Conservation (phyloP, 2,113 vertebrate species). For the Albula glossodonta region DNA sequence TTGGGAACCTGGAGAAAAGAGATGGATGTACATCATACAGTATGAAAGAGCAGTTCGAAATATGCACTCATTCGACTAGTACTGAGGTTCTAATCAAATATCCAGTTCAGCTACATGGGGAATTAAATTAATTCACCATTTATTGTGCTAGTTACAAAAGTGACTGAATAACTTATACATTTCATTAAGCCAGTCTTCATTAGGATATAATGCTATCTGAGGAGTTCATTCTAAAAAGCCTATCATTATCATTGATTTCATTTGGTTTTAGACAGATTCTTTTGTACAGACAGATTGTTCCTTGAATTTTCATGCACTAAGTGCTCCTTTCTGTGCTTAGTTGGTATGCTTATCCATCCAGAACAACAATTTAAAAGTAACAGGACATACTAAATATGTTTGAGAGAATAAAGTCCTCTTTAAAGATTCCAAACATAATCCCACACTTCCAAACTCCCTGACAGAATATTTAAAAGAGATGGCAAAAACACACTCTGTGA, state of each 20-base stretch:
- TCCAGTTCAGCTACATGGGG: background rate
- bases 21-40: background rate
- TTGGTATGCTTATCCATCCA: background rate
- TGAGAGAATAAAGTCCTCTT: conserved; percentile 1
- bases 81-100: background rate
- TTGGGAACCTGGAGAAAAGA: no score
- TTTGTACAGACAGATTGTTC: background rate
- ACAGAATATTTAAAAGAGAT: background rate
- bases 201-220: background rate
- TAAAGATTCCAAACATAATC: background rate
- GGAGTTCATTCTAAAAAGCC: background rate
- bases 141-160: background rate
- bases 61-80: background rate
- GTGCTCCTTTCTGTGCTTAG: background rate
- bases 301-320: background rate
- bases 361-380: background rate
- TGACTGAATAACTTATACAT: background rate
- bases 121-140: background rate
- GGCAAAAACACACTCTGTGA: background rate
- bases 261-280: background rate
- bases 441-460: background rate
- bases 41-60: background rate
- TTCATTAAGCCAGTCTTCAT: background rate
- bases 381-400: background rate
- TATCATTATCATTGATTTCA: conserved; percentile 1